Evolutionary conservation across 2,113 vertebrate species (phyloP).

Genomic region (Ptilonorhynchus violaceus): DNA sequence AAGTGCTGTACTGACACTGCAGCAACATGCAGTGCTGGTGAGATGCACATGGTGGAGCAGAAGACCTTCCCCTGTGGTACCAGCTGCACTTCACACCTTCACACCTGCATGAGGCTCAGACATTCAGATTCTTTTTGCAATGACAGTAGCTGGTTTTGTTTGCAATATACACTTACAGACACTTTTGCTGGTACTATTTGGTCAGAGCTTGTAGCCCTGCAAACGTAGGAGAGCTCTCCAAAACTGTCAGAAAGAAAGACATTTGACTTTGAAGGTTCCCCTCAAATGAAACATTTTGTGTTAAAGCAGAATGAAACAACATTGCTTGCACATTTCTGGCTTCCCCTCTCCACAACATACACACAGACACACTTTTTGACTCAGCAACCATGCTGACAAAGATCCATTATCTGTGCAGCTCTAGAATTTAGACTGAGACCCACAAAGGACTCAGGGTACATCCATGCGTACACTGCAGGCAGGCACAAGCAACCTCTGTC

Average conservation of each 20-base stretch:
- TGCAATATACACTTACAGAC: rapidly evolving
- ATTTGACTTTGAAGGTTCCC: neutral
- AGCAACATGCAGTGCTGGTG: neutral
- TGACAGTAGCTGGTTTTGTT: neutral
- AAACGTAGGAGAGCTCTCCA: neutral
- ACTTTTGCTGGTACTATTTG: neutral
- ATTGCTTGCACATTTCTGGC: neutral
- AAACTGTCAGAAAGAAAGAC: neutral
- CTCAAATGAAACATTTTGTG: neutral
- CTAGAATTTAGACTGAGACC: neutral
- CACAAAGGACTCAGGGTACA: neutral
- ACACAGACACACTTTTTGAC: neutral
- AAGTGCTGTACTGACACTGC: neutral
- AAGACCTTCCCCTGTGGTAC: neutral
- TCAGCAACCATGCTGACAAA: neutral
- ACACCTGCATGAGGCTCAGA: neutral
- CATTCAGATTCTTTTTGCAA: neutral
- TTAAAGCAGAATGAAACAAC: neutral
- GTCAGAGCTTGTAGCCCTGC: neutral
- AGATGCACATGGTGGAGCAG: neutral
- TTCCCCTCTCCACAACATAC: neutral
- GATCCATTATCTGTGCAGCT: neutral
- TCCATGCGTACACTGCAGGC: neutral
- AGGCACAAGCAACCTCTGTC: constrained; percentile 19
- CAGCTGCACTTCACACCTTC: neutral